Evolutionary conservation across 53 echinoderm and acorn worm genomes (phyloP), one percentile per base, ranked within the genome.

Genomic region (Henricia sp.): DNA sequence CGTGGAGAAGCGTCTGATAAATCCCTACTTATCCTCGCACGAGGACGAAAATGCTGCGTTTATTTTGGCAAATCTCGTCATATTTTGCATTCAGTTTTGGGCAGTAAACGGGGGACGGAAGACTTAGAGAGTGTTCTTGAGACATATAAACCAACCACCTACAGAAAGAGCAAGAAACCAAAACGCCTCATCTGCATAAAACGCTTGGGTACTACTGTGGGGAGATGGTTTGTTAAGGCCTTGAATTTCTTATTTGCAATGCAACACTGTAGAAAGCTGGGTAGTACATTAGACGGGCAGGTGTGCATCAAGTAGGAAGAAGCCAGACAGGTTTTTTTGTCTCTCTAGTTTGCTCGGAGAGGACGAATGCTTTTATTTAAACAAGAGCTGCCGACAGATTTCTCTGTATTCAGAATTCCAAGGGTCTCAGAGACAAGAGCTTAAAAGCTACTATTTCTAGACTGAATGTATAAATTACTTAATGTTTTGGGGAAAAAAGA

Each of bases 221-320:
- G 28, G 48, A 70, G 48, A 70, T 26, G 26, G 46, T 32, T 14
- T 39, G 40, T 59, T 59, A 57, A 38, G 76, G 76, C 59, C 57
- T 76, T 59, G 30, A 28, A 17, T 57, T 76, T 59, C 76, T 16
- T 76, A 76, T 76, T 76, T 76, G 76, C 76, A 76, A 76, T 76
- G 76, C 76, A 76, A 76, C 76, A 76, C 76, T 55, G 76, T 23
- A 24, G 76, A 59, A 76, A 59, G 59, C 42, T 56, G 59, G 57
- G 20, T 38, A 27, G 76, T 76, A 59, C 76, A 76, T 76, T 76
- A 76, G 16, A 29, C 20, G 26, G 42, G 57, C 76, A 76, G 76
- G 76, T 76, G 76, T 44, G 76, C 27, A 43, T 76, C 57, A 56
- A 76, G 76, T 76, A 59, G 17, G 20, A 48, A 26, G 6, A 46